Evolutionary conservation across 1,140 invertebrate species (phyloP).

Genomic region (Conus ventricosus): DNA sequence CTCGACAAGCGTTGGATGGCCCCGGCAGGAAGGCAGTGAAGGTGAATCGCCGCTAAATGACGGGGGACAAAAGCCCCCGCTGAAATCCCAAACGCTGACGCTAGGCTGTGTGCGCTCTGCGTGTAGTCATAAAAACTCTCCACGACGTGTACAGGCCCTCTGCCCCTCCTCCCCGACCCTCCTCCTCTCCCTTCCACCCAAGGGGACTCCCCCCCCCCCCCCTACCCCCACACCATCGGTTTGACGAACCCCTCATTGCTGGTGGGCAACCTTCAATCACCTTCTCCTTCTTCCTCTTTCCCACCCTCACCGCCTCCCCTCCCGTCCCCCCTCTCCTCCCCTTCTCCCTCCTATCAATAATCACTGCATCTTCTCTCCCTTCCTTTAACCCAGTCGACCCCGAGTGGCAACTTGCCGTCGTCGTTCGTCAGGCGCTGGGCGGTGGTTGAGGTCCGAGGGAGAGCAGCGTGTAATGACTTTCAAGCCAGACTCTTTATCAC

Average conservation of each 20-base stretch:
- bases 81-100: neutral
- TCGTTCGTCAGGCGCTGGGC: neutral
- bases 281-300: neutral
- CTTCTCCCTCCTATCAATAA: slow-evolving; percentile 4
- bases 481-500: slow-evolving; percentile 29
- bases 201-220: too few species aligned
- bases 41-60: neutral
- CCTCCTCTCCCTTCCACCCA: too few species aligned
- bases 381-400: neutral
- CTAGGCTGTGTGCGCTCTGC: neutral
- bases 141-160: neutral
- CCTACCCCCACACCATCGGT: neutral
- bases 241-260: neutral
- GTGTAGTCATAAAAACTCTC: neutral
- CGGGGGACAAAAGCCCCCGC: neutral
- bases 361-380: neutral
- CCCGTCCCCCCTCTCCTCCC: neutral
- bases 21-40: neutral
- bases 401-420: neutral
- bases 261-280: slow-evolving; percentile 14
- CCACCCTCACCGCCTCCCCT: neutral
- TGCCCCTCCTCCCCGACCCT: neutral
- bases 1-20: neutral
- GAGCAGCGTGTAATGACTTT: slow-evolving; percentile 18
- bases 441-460: neutral